A percentile compares a stretch with the other conserved stretches of the same genome.
These are phyloP conservation scores for Sycophila texana DNA, from an alignment of 2,888 invertebrate species.

Conservation along the genomic window DNA sequence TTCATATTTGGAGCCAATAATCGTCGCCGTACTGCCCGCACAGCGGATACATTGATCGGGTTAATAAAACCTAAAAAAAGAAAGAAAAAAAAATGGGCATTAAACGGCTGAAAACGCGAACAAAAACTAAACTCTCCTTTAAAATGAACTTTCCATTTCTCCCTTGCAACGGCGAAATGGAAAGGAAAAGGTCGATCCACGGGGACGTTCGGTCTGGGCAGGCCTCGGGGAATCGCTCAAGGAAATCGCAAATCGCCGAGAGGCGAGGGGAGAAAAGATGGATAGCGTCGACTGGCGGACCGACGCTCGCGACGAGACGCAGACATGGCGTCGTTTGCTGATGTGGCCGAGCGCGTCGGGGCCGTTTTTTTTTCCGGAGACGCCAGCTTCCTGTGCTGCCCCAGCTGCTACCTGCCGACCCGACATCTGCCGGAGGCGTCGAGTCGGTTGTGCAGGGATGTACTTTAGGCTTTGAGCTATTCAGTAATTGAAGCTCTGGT, in stretches of 20 bases:
- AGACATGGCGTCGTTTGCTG: slow-evolving; percentile 73
- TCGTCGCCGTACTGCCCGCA: too few relatives aligned
- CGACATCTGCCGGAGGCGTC: slow-evolving; percentile 58
- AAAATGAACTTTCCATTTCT: background rate
- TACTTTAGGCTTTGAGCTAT: background rate
- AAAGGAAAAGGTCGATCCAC: background rate
- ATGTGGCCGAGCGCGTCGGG: slow-evolving; percentile 66
- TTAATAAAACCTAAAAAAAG: too few relatives aligned
- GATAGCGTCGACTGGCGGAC: background rate
- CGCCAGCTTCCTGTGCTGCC: background rate
- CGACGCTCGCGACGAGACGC: background rate
- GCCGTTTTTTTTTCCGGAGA: slow-evolving; percentile 47
- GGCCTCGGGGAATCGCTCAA: too few relatives aligned
- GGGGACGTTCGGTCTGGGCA: background rate
- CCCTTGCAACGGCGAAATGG: background rate
- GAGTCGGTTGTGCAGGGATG: slow-evolving; percentile 33
- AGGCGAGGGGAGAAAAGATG: background rate
- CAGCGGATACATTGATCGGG: too few relatives aligned
- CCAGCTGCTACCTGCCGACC: background rate
- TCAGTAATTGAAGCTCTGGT: too few relatives aligned
- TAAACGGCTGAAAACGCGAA: too few relatives aligned
- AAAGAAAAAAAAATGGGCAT: too few relatives aligned
- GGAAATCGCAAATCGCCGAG: background rate
- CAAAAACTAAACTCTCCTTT: too few relatives aligned
- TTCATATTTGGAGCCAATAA: too few relatives aligned